Evolutionary conservation across 2,113 vertebrate species (phyloP).

Genomic region (Hyla sarda): DNA sequence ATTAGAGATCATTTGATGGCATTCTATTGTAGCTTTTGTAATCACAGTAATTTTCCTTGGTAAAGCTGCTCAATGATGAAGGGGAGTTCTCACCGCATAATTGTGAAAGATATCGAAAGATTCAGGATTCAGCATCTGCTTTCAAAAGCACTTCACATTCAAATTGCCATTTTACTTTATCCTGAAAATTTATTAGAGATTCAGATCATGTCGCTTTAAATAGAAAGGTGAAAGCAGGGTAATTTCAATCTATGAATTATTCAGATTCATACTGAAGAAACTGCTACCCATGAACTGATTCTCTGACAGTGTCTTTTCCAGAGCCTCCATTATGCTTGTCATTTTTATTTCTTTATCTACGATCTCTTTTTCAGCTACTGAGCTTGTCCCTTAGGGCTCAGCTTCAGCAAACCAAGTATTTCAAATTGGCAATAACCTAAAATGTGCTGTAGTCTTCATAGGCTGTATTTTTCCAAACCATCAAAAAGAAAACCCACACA

Average conservation of each 20-base stretch:
- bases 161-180: constrained; percentile 82
- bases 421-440: constrained; percentile 80
- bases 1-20: constrained; percentile 74
- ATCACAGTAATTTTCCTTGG: constrained; percentile 78
- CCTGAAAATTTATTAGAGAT: constrained; percentile 84
- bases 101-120: constrained; percentile 76
- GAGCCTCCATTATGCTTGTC: constrained; percentile 79
- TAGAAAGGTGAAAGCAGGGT: constrained; percentile 85
- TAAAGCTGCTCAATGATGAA: constrained; percentile 78
- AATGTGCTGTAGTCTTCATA: constrained; percentile 75
- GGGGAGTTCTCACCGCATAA: constrained; percentile 74
- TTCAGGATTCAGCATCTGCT: constrained; percentile 77
- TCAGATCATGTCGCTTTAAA: constrained; percentile 80
- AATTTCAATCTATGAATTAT: constrained; percentile 89
- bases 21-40: constrained; percentile 78
- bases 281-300: constrained; percentile 77
- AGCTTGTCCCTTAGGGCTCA: constrained; percentile 78
- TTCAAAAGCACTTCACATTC: constrained; percentile 82
- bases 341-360: constrained; percentile 85
- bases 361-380: constrained; percentile 75
- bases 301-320: constrained; percentile 77
- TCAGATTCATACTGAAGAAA: constrained; percentile 80
- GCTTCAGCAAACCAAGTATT: constrained; percentile 77
- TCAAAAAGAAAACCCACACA: constrained; percentile 68
- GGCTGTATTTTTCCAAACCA: constrained; percentile 73